These are phyloP conservation scores for Myotis planiceps DNA, from an alignment of 2,797 vertebrate species.

Conservation along the genomic window DNA sequence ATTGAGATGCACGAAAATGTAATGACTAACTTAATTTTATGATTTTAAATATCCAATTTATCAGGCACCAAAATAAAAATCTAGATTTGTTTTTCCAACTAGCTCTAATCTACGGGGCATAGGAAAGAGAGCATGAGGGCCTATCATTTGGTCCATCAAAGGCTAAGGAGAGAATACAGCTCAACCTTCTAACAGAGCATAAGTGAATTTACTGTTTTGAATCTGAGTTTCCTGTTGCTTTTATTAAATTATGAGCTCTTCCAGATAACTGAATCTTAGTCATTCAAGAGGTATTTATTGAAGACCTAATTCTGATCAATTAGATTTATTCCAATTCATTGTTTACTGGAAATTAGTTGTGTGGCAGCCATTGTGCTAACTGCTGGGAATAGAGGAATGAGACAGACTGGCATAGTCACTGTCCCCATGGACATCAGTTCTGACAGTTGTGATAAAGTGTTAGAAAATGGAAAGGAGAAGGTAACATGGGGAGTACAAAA, in stretches of 20 bases:
- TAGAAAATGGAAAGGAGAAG: not conserved
- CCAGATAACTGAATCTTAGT: constrained; percentile 35
- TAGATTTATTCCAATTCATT: constrained; percentile 27
- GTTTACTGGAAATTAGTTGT: not conserved
- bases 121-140: not conserved
- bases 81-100: not conserved
- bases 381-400: not conserved
- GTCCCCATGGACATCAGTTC: fast-evolving
- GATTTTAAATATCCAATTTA: not conserved
- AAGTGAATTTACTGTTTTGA: constrained; percentile 32
- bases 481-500: not conserved
- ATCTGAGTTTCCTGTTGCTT: not conserved
- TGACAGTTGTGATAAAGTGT: not conserved
- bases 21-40: not conserved
- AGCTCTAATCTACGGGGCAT: too few species aligned
- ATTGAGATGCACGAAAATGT: not conserved
- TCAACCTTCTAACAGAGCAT: not conserved
- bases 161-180: not conserved
- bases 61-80: not conserved
- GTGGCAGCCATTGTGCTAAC: not conserved
- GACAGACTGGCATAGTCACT: not conserved
- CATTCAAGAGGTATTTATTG: constrained; percentile 12
- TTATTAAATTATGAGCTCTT: constrained; percentile 53
- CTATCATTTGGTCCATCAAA: not conserved
- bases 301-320: constrained; percentile 34